A percentile compares a stretch with the other conserved stretches of the same genome.
Evolutionary conservation across 1,140 invertebrate species (phyloP).

Genomic region (Sitobion miscanthi): DNA sequence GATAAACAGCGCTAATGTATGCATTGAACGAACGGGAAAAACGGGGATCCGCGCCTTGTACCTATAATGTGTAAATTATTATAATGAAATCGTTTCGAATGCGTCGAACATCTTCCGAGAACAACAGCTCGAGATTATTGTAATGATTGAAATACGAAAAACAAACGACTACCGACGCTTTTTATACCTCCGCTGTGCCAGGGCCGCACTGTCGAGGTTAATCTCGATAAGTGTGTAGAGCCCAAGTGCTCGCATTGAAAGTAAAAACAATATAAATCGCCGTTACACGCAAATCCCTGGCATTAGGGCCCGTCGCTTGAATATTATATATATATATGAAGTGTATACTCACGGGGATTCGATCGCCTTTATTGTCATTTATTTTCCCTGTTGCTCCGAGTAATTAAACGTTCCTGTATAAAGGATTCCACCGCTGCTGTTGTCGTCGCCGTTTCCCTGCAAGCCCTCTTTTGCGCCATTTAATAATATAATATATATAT

Average conservation of each 20-base stretch:
- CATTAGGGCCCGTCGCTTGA: not conserved
- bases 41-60: too few species aligned
- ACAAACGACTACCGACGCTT: not conserved
- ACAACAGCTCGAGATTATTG: slow-evolving; percentile 8
- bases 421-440: not conserved
- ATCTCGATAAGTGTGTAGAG: slow-evolving; percentile 39
- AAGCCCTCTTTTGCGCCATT: not conserved
- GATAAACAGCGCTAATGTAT: too few species aligned
- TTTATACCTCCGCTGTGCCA: not conserved
- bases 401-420: slow-evolving; percentile 33
- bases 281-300: slow-evolving; percentile 44
- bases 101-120: not conserved
- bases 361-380: slow-evolving; percentile 41
- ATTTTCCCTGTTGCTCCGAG: slow-evolving; percentile 39
- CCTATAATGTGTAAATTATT: too few species aligned
- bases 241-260: not conserved
- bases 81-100: slow-evolving; percentile 9
- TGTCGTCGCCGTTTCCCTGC: not conserved
- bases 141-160: not conserved
- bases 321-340: not conserved
- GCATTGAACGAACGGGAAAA: too few species aligned
- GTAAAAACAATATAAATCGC: slow-evolving; percentile 41
- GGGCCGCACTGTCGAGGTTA: slow-evolving; percentile 14
- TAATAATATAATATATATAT: not conserved
- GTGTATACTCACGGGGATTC: slow-evolving; percentile 22